Conservation (phyloP, 2,113 vertebrate species). For the Blennius ocellaris region DNA sequence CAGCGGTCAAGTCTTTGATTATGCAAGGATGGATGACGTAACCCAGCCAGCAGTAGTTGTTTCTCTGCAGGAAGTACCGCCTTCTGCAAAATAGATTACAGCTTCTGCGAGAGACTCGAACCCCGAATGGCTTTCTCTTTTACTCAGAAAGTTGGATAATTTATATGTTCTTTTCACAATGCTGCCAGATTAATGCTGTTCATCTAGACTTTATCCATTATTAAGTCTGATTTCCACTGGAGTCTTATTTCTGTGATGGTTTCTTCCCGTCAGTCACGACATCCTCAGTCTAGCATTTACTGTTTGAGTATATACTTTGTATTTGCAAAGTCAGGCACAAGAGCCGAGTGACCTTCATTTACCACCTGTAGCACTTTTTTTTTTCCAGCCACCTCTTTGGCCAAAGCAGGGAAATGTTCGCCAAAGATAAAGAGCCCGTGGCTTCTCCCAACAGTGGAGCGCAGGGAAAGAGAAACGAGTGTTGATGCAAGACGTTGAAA, state of each 20-base stretch:
- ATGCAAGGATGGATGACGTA: conserved; percentile 48
- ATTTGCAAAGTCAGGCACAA: neutral
- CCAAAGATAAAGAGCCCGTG: conserved; percentile 35
- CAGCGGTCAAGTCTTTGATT: conserved; percentile 43
- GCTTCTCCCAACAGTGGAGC: neutral
- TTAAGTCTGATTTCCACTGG: too few relatives aligned
- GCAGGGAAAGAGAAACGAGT: neutral
- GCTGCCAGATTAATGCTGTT: neutral
- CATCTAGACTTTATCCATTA: too few relatives aligned
- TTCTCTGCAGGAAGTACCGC: conserved; percentile 20
- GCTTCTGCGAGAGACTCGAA: conserved; percentile 20
- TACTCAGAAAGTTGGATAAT: neutral
- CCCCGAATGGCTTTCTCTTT: neutral
- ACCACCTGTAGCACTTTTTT: neutral
- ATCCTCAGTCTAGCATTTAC: neutral
- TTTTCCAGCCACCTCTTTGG: conserved; percentile 30
- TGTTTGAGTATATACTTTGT: neutral
- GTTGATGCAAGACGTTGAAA: conserved; percentile 32
- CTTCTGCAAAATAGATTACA: conserved; percentile 26
- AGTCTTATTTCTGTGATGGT: too few relatives aligned
- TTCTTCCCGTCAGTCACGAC: neutral
- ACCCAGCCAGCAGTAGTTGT: conserved; percentile 20
- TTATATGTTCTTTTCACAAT: conserved; percentile 1
- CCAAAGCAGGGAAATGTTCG: conserved; percentile 30
- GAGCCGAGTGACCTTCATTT: conserved; percentile 8